These are phyloP conservation scores for Perithous albicinctus DNA, from an alignment of 2,888 invertebrate genomes.

Conservation along the genomic window DNA sequence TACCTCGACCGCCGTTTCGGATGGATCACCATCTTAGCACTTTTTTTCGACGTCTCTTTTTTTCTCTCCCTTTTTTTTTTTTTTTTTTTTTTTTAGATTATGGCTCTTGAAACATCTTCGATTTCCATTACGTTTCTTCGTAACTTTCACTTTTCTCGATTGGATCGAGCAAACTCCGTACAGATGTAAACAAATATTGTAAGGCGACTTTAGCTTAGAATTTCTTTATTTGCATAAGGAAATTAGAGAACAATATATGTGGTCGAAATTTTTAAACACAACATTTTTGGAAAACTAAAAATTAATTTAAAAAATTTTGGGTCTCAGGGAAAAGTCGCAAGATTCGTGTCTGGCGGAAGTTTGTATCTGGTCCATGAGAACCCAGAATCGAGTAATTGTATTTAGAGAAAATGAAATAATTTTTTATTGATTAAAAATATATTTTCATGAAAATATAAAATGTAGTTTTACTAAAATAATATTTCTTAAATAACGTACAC, in stretches of 20 bases:
- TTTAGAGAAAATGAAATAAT: not conserved
- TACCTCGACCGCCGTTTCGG: slow-evolving; percentile 36
- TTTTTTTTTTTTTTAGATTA: not conserved
- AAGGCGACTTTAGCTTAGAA: not conserved
- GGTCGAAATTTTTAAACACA: not conserved
- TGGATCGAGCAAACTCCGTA: not conserved
- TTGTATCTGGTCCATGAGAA: too few species aligned
- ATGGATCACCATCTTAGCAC: slow-evolving; percentile 3
- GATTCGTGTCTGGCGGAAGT: too few species aligned
- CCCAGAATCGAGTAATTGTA: not conserved
- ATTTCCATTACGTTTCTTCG: slow-evolving; percentile 7
- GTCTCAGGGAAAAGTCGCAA: too few species aligned
- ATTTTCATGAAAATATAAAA: too few species aligned
- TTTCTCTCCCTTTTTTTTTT: slow-evolving; percentile 4
- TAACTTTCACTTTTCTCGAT: slow-evolving; percentile 32
- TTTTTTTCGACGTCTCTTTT: slow-evolving; percentile 16
- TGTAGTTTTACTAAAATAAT: not conserved
- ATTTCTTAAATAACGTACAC: not conserved
- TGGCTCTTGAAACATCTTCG: slow-evolving; percentile 16
- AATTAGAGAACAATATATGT: not conserved
- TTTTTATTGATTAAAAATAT: not conserved
- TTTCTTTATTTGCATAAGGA: not conserved
- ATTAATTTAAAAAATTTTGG: too few species aligned
- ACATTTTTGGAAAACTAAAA: too few species aligned
- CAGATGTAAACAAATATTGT: not conserved